Evolutionary conservation across 2,888 invertebrate species (phyloP), one percentile per base, ranked within the genome.

Genomic region (Hesperia comma): DNA sequence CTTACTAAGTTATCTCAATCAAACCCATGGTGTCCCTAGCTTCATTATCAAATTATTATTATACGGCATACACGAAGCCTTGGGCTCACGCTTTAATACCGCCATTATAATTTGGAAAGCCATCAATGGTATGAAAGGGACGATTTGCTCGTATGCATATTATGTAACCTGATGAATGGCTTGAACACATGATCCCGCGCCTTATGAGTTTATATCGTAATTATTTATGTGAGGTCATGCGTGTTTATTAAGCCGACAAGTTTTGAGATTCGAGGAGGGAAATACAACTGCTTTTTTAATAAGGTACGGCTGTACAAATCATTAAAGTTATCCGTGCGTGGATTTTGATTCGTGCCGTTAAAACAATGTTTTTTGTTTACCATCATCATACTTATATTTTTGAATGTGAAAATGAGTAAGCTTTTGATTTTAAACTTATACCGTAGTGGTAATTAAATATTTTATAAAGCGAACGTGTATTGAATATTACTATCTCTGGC

Each of bases 71-170:
- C 72, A 57, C 60, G 70, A 49, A 61, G 55, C 66, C 55, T 67
- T 67, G 66, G 5, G 66, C 46, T 55, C 60, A 61, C 54, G 68
- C 72, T 68, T 63, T 71, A 72, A 70, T 66, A 71, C 70, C 68
- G 64, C 72, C 68, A 79, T 78, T 80, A 80, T 77, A 69, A 75
- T 79, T 79, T 74, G 76, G 75, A 78, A 77, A 77, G 75, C 77
- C 75, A 78, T 80, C 79, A 81, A 78, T 79, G 74, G 72, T 76
- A 75, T 76, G 77, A 77, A 77, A 75, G 73, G 74, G 68, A 56
- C 67, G 69, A 71, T 71, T 71, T 67, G 63, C 63, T 63, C 40
- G 26, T 56, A 40, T 26, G 32, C 58, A 61, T 49, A 57, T 55
- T 64, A 58, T 53, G 64, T 67, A 66, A 53, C 61, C 17, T 68